These are phyloP conservation scores for Eurytoma californica DNA, from an alignment of 2,888 invertebrate species.

Conservation along the genomic window DNA sequence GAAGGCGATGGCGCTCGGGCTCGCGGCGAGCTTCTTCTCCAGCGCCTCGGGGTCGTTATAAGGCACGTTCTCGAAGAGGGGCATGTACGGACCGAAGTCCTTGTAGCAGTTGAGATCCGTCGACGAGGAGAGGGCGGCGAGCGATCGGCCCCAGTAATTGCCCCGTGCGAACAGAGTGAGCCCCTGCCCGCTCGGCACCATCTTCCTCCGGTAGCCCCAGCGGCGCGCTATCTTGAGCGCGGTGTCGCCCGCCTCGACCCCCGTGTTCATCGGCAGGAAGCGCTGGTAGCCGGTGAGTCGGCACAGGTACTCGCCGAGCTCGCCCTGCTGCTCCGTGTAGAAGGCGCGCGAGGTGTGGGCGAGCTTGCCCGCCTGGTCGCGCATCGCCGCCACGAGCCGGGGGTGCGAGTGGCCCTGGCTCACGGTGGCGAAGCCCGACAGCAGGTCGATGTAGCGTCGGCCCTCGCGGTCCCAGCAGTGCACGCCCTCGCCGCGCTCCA, in stretches of 20 bases:
- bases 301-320: conserved; percentile 84
- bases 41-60: conserved; percentile 84
- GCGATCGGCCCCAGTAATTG: conserved; percentile 90
- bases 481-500: conserved; percentile 81
- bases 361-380: conserved; percentile 78
- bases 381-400: conserved; percentile 80
- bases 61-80: conserved; percentile 84
- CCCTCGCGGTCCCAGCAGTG: conserved; percentile 89
- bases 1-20: conserved; percentile 85
- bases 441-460: conserved; percentile 85
- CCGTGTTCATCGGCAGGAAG: conserved; percentile 89
- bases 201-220: conserved; percentile 88
- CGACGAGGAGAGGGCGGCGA: conserved; percentile 87
- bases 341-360: conserved; percentile 88
- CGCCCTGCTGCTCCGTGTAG: conserved; percentile 84
- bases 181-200: conserved; percentile 82
- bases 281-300: conserved; percentile 85
- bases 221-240: conserved; percentile 87
- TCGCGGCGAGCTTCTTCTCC: conserved; percentile 77
- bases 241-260: conserved; percentile 89
- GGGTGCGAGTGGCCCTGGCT: conserved; percentile 90
- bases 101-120: conserved; percentile 84
- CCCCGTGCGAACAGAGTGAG: conserved; percentile 84
- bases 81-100: conserved; percentile 88
- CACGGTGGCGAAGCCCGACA: conserved; percentile 88